A percentile compares a stretch with the other conserved stretches of the same genome.
phyloP scores from a whole-genome alignment of 2,888 invertebrate species.

The Meliscaeva auricollis region DNA sequence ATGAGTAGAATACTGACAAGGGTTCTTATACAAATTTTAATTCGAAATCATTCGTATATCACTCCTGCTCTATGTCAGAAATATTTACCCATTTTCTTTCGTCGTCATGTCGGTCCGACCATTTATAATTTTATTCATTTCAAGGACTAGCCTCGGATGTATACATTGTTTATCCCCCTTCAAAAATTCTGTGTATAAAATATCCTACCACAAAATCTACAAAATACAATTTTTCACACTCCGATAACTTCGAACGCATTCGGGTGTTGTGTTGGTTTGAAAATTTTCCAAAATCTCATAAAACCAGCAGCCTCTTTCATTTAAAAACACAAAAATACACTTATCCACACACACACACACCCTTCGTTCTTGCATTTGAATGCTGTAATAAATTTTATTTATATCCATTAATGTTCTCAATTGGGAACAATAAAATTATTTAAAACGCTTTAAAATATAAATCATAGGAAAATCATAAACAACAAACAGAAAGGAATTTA shows the following conservation, averaged over 20 bases:
- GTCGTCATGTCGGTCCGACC: constrained; percentile 32
- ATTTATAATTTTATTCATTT: constrained; percentile 74
- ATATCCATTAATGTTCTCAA: constrained; percentile 70
- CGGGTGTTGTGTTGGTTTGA: constrained; percentile 49
- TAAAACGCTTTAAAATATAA: constrained; percentile 54
- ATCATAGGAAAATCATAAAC: constrained; percentile 27
- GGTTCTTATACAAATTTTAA: constrained; percentile 71
- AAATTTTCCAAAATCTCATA: constrained; percentile 68
- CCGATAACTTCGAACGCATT: constrained; percentile 62
- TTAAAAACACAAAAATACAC: constrained; percentile 25
- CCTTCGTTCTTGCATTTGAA: constrained; percentile 59
- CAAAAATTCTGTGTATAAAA: not conserved
- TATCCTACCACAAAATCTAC: constrained; percentile 23
- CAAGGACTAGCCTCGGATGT: constrained; percentile 15
- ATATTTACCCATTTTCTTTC: constrained; percentile 13
- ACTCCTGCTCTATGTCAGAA: constrained; percentile 32
- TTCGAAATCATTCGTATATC: constrained; percentile 66
- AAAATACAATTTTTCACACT: constrained; percentile 68
- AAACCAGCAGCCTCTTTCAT: constrained; percentile 45
- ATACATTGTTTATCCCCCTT: not conserved
- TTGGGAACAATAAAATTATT: constrained; percentile 69
- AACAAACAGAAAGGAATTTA: not conserved
- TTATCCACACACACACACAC: not conserved
- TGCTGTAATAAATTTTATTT: constrained; percentile 70
- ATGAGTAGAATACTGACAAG: constrained; percentile 62